Conservation (phyloP, 2,113 vertebrate genomes). For the Engraulis encrasicolus region DNA sequence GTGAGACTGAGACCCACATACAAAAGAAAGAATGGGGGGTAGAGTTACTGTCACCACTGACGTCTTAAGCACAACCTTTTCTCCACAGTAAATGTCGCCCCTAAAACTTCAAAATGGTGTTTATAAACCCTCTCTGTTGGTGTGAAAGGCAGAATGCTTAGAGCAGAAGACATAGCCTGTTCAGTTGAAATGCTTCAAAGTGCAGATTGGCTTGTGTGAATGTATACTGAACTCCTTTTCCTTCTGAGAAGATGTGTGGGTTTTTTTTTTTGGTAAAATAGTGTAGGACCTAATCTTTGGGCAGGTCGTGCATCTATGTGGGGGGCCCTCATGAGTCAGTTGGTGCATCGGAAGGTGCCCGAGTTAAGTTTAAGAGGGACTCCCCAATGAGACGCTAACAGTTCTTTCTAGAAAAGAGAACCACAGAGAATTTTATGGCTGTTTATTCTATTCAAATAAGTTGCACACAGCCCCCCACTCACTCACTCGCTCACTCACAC, state of each 20-base stretch:
- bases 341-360: background rate
- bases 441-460: slow-evolving; percentile 16
- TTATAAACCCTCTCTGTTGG: background rate
- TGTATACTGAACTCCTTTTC: too few species aligned
- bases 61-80: slow-evolving; percentile 15
- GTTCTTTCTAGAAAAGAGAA: background rate
- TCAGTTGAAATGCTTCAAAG: too few species aligned
- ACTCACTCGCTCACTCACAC: background rate
- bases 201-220: too few species aligned
- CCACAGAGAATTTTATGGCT: background rate
- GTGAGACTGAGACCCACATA: slow-evolving; percentile 11
- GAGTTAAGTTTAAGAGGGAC: background rate
- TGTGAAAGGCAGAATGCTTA: background rate
- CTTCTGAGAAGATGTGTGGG: too few species aligned
- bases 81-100: background rate
- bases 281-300: background rate
- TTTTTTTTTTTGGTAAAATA: too few species aligned
- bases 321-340: background rate
- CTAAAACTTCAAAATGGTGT: background rate
- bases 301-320: background rate
- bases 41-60: slow-evolving; percentile 21
- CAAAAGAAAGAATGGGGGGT: background rate
- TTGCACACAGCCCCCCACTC: background rate
- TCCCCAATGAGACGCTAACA: background rate
- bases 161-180: too few species aligned